phyloP scores from a whole-genome alignment of 2,797 vertebrate species.

The Psittacula derbiana region DNA sequence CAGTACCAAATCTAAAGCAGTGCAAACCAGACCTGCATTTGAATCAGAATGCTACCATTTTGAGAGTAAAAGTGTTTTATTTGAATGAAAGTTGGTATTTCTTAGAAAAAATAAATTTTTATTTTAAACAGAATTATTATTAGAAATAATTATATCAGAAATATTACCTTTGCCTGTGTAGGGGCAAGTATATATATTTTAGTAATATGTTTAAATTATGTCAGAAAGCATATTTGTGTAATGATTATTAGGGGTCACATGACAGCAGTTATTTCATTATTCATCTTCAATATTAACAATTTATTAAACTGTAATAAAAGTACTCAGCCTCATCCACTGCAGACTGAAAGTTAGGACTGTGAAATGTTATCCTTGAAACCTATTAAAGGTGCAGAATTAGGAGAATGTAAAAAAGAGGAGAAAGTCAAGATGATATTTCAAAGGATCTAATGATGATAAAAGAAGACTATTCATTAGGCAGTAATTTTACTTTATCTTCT shows the following conservation, averaged over 20 bases:
- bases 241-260: constrained; percentile 36
- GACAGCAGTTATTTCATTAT: constrained; percentile 59
- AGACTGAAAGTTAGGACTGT: constrained; percentile 1
- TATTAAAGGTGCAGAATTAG: constrained; percentile 26
- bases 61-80: not conserved
- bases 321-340: not conserved
- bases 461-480: not conserved
- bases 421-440: not conserved
- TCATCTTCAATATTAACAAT: constrained; percentile 66
- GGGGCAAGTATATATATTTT: constrained; percentile 26
- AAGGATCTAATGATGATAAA: not conserved
- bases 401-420: not conserved
- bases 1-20: not conserved
- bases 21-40: not conserved
- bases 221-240: constrained; percentile 57
- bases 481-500: not conserved
- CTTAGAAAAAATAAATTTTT: not conserved
- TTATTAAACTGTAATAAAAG: constrained; percentile 62
- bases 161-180: not conserved
- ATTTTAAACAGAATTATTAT: constrained; percentile 27
- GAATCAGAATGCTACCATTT: not conserved
- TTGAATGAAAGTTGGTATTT: not conserved
- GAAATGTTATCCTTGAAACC: constrained; percentile 52
- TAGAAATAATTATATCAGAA: constrained; percentile 16
- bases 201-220: constrained; percentile 50